phyloP scores from a whole-genome alignment of 2,797 vertebrate genomes.

The Mormyrops boulengeri region DNA sequence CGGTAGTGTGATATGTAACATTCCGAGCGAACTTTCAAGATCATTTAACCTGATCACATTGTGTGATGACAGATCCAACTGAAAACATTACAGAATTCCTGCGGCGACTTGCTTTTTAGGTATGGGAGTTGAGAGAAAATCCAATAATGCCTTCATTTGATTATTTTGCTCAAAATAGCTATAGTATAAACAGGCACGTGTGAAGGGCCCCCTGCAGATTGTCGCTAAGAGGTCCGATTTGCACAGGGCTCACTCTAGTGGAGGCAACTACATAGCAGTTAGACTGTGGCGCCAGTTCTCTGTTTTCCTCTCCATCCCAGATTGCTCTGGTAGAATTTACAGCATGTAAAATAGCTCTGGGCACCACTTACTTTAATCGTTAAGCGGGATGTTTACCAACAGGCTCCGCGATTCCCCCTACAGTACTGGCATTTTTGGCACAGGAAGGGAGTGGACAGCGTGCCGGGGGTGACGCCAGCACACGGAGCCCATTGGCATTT shows the following conservation, averaged over 20 bases:
- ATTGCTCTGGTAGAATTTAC: not conserved
- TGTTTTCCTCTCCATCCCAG: not conserved
- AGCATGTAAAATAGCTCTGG: not conserved
- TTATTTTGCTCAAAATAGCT: not conserved
- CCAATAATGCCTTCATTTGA: not conserved
- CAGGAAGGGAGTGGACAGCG: not conserved
- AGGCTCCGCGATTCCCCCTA: not conserved
- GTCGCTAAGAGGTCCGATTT: not conserved
- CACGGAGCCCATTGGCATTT: not conserved
- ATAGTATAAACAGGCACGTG: not conserved
- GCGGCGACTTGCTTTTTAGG: not conserved
- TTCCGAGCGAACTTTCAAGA: not conserved
- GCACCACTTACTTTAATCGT: not conserved
- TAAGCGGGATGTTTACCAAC: not conserved
- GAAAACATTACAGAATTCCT: slow-evolving; percentile 1
- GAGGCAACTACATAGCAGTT: not conserved
- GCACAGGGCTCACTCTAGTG: no score
- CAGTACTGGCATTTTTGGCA: not conserved
- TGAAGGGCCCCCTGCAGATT: not conserved
- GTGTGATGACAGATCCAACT: not conserved
- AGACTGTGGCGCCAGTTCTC: not conserved
- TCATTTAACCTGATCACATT: not conserved
- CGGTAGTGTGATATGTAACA: not conserved
- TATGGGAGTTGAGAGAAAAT: not conserved
- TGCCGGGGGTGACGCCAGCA: not conserved